A percentile compares a stretch with the other conserved stretches of the same genome.
phyloP scores from a whole-genome alignment of 1,140 invertebrate species.

The Manduca sexta region DNA sequence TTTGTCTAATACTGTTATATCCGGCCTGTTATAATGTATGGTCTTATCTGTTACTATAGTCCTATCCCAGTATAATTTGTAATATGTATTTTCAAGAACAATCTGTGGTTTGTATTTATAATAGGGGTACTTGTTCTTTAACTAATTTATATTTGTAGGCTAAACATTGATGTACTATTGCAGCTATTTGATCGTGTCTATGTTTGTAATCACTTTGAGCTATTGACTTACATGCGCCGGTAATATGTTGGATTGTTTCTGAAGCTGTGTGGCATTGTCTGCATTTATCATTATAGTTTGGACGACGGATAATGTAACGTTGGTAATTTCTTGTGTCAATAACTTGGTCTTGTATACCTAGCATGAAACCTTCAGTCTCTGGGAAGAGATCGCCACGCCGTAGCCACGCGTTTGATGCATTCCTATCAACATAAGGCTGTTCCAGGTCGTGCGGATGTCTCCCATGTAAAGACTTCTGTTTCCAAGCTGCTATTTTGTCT shows the following conservation, averaged over 20 bases:
- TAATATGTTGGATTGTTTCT: constrained; percentile 19
- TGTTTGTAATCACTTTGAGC: constrained; percentile 18
- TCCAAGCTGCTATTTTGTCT: constrained; percentile 12
- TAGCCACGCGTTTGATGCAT: constrained; percentile 28
- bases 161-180: constrained; percentile 15
- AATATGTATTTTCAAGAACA: constrained; percentile 1
- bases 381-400: constrained; percentile 12
- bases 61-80: constrained; percentile 14
- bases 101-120: constrained; percentile 11
- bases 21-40: constrained; percentile 12
- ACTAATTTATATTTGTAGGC: constrained; percentile 11
- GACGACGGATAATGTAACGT: no score
- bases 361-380: constrained; percentile 8
- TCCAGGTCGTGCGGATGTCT: constrained; percentile 18
- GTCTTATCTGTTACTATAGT: constrained; percentile 17
- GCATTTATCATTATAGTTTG: no score
- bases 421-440: constrained; percentile 17
- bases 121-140: constrained; percentile 4
- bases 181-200: constrained; percentile 15
- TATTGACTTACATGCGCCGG: constrained; percentile 10
- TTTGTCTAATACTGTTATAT: constrained; percentile 11
- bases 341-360: constrained; percentile 29
- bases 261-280: constrained; percentile 7
- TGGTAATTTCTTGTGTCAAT: constrained; percentile 26
- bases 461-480: constrained; percentile 20